Percentiles rank a stretch among this genome's conserved stretches.
These are phyloP conservation scores for Lagodon rhomboides DNA, from an alignment of 2,797 vertebrate species.

Conservation along the genomic window DNA sequence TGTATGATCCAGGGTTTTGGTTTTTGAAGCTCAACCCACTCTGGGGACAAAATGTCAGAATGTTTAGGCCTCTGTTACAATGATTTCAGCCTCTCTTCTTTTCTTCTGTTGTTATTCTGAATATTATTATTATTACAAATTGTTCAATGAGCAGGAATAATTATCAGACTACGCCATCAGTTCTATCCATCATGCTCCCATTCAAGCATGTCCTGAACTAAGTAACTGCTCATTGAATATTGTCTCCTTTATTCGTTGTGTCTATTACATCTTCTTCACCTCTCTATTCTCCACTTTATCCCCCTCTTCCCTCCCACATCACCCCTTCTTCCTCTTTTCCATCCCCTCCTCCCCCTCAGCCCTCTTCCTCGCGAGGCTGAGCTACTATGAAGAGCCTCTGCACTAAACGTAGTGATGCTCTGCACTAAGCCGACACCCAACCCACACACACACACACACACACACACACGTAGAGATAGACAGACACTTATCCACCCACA, in stretches of 20 bases:
- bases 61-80: background rate
- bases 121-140: too few relatives aligned
- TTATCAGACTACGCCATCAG: background rate
- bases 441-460: slow-evolving; percentile 41
- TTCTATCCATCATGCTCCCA: background rate
- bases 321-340: background rate
- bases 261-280: background rate
- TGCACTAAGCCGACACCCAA: slow-evolving; percentile 41
- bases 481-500: slow-evolving; percentile 70
- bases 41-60: background rate
- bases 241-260: background rate
- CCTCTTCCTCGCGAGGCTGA: background rate
- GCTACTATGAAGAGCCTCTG: slow-evolving; percentile 18
- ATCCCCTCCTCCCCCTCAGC: background rate
- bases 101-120: background rate
- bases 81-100: background rate
- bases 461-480: slow-evolving; percentile 19
- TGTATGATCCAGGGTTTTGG: background rate
- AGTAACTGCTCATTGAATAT: background rate
- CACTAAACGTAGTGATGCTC: slow-evolving; percentile 20
- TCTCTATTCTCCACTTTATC: background rate
- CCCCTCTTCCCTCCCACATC: background rate
- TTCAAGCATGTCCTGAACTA: too few relatives aligned
- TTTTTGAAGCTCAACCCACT: background rate
- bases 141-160: background rate